These are phyloP conservation scores for Erithacus rubecula DNA, from an alignment of 2,797 vertebrate genomes.

Conservation along the genomic window DNA sequence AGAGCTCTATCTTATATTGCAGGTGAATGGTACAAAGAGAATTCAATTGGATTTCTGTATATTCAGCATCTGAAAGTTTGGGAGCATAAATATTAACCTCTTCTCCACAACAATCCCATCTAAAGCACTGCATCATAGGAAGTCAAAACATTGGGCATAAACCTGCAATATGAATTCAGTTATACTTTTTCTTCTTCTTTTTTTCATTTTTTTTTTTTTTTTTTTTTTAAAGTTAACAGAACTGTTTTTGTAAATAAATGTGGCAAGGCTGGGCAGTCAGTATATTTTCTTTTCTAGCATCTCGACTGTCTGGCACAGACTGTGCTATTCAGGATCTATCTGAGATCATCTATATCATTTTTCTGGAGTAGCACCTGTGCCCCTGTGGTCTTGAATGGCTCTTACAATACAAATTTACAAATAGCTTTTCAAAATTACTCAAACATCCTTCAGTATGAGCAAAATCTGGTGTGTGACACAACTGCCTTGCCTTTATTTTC, in stretches of 20 bases:
- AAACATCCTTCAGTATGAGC: not conserved
- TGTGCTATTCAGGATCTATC: not conserved
- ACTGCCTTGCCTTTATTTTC: not conserved
- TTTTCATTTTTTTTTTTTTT: not conserved
- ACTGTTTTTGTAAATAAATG: not conserved
- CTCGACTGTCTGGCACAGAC: not conserved
- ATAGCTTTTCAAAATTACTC: slow-evolving; percentile 27
- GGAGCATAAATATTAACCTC: not conserved
- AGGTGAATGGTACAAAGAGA: not conserved
- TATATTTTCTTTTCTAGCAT: not conserved
- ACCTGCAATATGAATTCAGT: not conserved
- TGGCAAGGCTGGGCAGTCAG: not conserved
- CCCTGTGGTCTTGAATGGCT: not conserved
- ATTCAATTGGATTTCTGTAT: not conserved
- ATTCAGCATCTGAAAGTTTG: not conserved
- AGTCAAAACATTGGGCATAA: not conserved
- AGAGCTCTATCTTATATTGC: not conserved
- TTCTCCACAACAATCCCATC: not conserved
- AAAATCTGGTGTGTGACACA: not conserved
- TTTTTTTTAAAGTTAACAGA: not conserved
- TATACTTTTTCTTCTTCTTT: not conserved
- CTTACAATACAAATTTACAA: not conserved
- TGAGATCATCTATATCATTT: not conserved
- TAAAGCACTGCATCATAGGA: not conserved
- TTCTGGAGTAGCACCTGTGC: not conserved